Evolutionary conservation across 1,140 invertebrate species (phyloP).

Genomic region (Saccostrea glomerata): DNA sequence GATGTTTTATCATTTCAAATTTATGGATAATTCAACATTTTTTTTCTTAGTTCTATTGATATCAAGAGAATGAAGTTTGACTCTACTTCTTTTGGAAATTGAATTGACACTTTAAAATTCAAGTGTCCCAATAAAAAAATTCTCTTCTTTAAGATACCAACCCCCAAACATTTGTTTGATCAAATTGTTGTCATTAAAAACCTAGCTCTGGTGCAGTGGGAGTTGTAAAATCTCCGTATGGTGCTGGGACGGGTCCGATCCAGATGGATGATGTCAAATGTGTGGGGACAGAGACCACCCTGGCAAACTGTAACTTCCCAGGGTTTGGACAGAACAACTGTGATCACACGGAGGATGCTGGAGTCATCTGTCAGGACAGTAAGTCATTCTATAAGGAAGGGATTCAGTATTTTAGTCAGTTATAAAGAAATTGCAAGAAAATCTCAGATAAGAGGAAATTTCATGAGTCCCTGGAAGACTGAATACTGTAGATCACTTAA

Average conservation of each 20-base stretch:
- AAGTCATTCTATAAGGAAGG: neutral
- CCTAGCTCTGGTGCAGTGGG: conserved; percentile 45
- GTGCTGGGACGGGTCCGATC: conserved; percentile 41
- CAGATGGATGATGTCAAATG: conserved; percentile 85
- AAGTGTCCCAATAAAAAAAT: too few relatives aligned
- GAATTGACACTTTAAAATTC: too few relatives aligned
- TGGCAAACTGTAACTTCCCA: conserved; percentile 85
- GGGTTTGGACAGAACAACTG: conserved; percentile 89
- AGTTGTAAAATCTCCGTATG: conserved; percentile 29
- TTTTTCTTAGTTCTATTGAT: too few relatives aligned
- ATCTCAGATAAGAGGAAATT: too few relatives aligned
- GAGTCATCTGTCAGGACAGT: conserved; percentile 60
- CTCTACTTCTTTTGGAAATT: too few relatives aligned
- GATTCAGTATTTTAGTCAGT: neutral
- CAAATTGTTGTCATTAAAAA: neutral
- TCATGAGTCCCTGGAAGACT: too few relatives aligned
- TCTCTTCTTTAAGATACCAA: too few relatives aligned
- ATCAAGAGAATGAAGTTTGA: too few relatives aligned
- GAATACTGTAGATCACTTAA: too few relatives aligned
- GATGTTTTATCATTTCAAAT: too few relatives aligned
- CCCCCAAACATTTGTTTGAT: too few relatives aligned
- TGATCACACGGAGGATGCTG: conserved; percentile 83
- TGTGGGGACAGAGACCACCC: conserved; percentile 84
- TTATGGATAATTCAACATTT: too few relatives aligned
- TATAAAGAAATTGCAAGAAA: neutral